Evolutionary conservation across 2,113 vertebrate species (phyloP).

Genomic region (Solea senegalensis): DNA sequence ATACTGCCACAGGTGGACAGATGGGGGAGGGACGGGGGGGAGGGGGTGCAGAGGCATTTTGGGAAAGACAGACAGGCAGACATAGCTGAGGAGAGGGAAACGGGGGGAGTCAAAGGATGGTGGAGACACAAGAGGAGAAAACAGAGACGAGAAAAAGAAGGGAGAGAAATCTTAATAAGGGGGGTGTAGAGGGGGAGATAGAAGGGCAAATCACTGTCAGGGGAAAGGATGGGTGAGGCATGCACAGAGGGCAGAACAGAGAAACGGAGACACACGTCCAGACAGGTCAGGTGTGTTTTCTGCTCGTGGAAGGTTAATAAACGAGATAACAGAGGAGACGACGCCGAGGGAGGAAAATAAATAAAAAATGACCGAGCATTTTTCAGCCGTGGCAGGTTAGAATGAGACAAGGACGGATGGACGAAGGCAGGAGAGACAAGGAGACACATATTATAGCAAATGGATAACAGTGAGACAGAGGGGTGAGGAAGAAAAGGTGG

Average conservation of each 20-base stretch:
- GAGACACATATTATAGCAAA: slow-evolving; percentile 1
- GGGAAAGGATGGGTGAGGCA: neutral
- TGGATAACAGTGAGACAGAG: slow-evolving; percentile 21
- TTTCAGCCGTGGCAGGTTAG: slow-evolving; percentile 17
- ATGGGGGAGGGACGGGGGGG: neutral
- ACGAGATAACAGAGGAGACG: slow-evolving; percentile 13
- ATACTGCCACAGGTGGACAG: slow-evolving; percentile 82
- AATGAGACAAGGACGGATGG: slow-evolving; percentile 13
- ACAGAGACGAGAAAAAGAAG: neutral
- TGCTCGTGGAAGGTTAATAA: slow-evolving; percentile 19
- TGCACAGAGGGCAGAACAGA: slow-evolving; percentile 7
- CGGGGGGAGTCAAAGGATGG: neutral
- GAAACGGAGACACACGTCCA: slow-evolving; percentile 8
- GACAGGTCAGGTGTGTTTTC: slow-evolving; percentile 2
- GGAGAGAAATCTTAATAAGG: neutral
- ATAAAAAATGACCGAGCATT: slow-evolving; percentile 38
- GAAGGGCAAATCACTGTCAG: neutral
- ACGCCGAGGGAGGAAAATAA: neutral
- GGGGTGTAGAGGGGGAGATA: neutral
- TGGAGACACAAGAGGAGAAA: too few relatives aligned
- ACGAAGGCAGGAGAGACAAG: slow-evolving; percentile 23
- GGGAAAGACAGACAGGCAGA: neutral
- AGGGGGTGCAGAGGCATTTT: neutral
- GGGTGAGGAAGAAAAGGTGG: slow-evolving; percentile 8
- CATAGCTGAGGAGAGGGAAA: slow-evolving; percentile 11